phyloP scores from a whole-genome alignment of 2,113 vertebrate genomes.

The Mystacornis crossleyi region DNA sequence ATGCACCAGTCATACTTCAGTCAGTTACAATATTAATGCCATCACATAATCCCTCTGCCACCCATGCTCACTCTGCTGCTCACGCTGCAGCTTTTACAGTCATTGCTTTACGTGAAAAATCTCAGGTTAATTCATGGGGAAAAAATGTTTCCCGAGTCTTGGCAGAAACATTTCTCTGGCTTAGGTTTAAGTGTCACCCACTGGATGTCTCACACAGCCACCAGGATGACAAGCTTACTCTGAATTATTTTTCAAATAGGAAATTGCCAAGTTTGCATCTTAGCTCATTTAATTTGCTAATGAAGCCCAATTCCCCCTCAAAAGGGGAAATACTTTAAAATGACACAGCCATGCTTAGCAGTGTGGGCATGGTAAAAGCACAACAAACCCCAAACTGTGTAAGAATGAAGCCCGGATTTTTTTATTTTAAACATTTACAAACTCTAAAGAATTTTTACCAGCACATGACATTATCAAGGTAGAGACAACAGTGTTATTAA shows the following conservation, averaged over 20 bases:
- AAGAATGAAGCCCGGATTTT: background rate
- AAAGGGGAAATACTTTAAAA: background rate
- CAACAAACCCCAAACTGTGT: background rate
- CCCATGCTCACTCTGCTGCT: background rate
- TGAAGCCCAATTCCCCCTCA: background rate
- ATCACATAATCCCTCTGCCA: background rate
- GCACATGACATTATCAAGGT: background rate
- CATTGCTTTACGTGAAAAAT: constrained; percentile 3
- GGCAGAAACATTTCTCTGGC: background rate
- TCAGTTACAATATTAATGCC: background rate
- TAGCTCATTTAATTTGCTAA: constrained; percentile 15
- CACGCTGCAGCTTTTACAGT: background rate
- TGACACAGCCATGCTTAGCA: background rate
- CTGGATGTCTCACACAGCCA: background rate
- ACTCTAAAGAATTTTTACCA: background rate
- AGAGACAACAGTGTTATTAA: background rate
- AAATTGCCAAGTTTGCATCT: constrained; percentile 1
- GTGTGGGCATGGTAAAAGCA: background rate
- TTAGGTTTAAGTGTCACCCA: background rate
- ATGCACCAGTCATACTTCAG: background rate
- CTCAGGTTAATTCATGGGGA: background rate
- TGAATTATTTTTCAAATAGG: background rate
- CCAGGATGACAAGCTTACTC: background rate
- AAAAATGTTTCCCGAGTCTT: background rate
- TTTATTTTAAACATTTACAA: background rate